Evolutionary conservation across 2,888 invertebrate species (phyloP), one percentile per base, ranked within the genome.

Genomic region (Helobdella robusta): DNA sequence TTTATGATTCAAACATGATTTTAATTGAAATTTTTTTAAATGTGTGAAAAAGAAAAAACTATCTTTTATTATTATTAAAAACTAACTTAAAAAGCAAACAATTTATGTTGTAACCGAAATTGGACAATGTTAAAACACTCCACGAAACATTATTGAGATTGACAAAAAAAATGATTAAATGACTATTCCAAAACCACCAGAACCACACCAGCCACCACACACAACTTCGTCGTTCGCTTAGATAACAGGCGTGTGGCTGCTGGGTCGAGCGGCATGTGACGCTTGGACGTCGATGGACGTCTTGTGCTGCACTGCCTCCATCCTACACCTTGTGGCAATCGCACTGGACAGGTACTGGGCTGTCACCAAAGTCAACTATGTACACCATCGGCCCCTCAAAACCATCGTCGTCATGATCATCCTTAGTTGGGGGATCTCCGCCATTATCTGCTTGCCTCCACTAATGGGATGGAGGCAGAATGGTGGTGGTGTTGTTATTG

Each of bases 261-360:
- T 66, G 20, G 66, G 66, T 5, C 18, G 28, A 18, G 61, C 32
- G 18, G 65, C 78, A 8, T 94, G 95, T 80, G 92, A 94, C 81
- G 89, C 94, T 85, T 97, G 93, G 93, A 92, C 93, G 35, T 90
- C 90, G 56, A 89, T 90, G 73, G 67, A 66, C 59, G 94, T 97
- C 18, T 85, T 95, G 0, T 91, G 93, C 82, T 95, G 95, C 80
- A 93, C 95, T 0, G 91, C 94, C 61, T 91, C 93, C 73, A 94
- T 97, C 78, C 84, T 97, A 74, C 95, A 97, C 82, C 85, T 95
- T 70, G 91, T 97, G 72, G 91, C 93, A 73, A 93, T 97, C 74
- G 92, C 95, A 69, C 86, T 93, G 72, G 93, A 97, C 83, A 87
- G 92, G 68, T 98, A 91, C 82, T 95, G 95, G 95, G 94, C 95